Evolutionary conservation across 2,888 invertebrate species (phyloP).

Genomic region (Sesia apiformis): DNA sequence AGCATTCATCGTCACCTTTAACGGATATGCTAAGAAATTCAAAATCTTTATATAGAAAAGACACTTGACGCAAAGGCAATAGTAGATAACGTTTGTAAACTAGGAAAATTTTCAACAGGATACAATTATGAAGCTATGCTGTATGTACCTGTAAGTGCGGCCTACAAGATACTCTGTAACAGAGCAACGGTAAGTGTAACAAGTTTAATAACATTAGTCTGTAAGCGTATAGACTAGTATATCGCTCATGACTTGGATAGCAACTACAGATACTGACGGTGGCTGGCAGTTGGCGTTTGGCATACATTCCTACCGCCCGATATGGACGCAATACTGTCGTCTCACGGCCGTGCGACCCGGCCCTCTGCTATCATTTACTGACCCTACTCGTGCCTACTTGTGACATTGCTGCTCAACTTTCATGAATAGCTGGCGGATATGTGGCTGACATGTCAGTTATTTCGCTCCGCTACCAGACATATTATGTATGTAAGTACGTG

Average conservation of each 20-base stretch:
- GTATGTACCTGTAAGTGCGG: too few species aligned
- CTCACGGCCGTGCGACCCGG: conserved; percentile 45
- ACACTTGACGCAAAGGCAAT: background rate
- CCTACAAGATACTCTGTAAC: too few species aligned
- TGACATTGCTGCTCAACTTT: conserved; percentile 38
- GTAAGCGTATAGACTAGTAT: background rate
- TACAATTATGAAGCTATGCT: too few species aligned
- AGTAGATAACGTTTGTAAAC: too few species aligned
- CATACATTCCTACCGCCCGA: conserved; percentile 60
- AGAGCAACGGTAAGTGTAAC: too few species aligned
- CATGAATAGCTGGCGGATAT: conserved; percentile 18
- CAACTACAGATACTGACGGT: conserved; percentile 18
- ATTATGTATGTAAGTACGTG: too few species aligned
- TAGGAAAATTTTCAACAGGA: too few species aligned
- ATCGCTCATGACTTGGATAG: conserved; percentile 1
- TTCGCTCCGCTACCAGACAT: background rate
- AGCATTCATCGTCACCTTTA: too few species aligned
- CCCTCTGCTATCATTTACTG: conserved; percentile 38
- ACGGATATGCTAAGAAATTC: background rate
- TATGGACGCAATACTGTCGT: conserved; percentile 53
- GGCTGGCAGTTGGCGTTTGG: conserved; percentile 53
- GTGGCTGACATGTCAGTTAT: too few species aligned
- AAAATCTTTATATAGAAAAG: background rate
- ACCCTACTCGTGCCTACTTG: conserved; percentile 25
- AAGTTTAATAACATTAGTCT: too few species aligned